Evolutionary conservation across 2,888 invertebrate genomes (phyloP), one percentile per base, ranked within the genome.

Genomic region (Buathra laborator): DNA sequence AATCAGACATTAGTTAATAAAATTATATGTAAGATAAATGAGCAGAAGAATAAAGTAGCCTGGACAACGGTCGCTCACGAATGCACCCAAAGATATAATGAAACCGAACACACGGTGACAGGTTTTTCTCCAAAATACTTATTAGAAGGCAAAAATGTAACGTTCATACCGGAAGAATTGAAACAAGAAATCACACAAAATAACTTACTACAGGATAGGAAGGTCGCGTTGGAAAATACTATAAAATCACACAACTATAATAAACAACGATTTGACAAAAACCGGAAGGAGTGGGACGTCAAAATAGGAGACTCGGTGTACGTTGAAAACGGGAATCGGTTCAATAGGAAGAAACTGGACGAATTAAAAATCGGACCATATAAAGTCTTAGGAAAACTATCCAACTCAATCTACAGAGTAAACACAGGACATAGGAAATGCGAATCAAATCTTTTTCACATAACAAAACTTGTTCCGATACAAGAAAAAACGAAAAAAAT

Each of bases 1-100:
- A 82, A 82, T 16, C 89, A 90, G 86, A 89, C 89, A 6, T 72
- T 89, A 80, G 86, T 90, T 43, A 90, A 91, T 82, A 87, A 87
- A 80, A 89, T 90, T 24, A 84, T 89, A 86, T 90, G 89, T 70
- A 85, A 81, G 75, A 88, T 88, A 75, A 90, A 89, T 74, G 87
- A 88, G 67, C 72, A 70, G 46, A 51, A 86, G 24, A 76, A 80
- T 19, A 86, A 87, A 78, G 29, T 64, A 29, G 86, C 89, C 9
- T 89, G 89, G 89, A 87, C 89, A 67, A 88, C 83, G 19, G 81
- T 90, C 74, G 89, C 89, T 16, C 78, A 87, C 16, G 78, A 87
- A 70, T 89, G 89, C 81, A 83, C 86, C 14, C 46, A 87, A 29
- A 88, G 84, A 84, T 89, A 89, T 76, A 90, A 90, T 66, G 70